Percentiles rank a stretch among this genome's conserved stretches.
These are phyloP conservation scores for Terebella lapidaria DNA, from an alignment of 2,888 invertebrate genomes.

Conservation along the genomic window DNA sequence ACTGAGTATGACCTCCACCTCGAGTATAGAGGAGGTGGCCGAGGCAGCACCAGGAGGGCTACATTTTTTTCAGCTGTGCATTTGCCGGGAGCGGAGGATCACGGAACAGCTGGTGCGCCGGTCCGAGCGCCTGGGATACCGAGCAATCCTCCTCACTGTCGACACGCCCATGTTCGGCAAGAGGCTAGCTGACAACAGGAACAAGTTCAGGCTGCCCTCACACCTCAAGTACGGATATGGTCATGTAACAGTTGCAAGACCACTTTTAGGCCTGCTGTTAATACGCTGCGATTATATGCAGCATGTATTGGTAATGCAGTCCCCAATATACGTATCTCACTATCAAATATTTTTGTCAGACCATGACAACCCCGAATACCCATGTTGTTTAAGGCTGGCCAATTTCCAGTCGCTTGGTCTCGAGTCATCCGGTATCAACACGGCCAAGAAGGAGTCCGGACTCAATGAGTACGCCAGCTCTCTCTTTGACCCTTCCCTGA, in stretches of 20 bases:
- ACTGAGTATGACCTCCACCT: constrained; percentile 79
- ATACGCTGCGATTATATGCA: too few species aligned
- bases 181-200: constrained; percentile 70
- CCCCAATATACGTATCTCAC: too few species aligned
- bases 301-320: too few species aligned
- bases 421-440: constrained; percentile 53
- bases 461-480: constrained; percentile 71
- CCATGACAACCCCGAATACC: too few species aligned
- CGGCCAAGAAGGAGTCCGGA: constrained; percentile 64
- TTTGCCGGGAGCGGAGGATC: constrained; percentile 61
- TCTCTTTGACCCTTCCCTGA: constrained; percentile 66
- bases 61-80: constrained; percentile 90
- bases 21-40: constrained; percentile 82
- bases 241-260: too few species aligned
- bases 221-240: constrained; percentile 67
- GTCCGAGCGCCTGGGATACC: constrained; percentile 77
- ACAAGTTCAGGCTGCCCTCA: constrained; percentile 75
- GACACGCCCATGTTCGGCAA: constrained; percentile 79
- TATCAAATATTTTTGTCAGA: too few species aligned
- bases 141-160: constrained; percentile 80
- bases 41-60: constrained; percentile 58
- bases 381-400: constrained; percentile 68
- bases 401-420: constrained; percentile 67
- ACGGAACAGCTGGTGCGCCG: constrained; percentile 62
- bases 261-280: too few species aligned